Evolutionary conservation across 2,888 invertebrate genomes (phyloP).

Genomic region (Serrognathus titanus): DNA sequence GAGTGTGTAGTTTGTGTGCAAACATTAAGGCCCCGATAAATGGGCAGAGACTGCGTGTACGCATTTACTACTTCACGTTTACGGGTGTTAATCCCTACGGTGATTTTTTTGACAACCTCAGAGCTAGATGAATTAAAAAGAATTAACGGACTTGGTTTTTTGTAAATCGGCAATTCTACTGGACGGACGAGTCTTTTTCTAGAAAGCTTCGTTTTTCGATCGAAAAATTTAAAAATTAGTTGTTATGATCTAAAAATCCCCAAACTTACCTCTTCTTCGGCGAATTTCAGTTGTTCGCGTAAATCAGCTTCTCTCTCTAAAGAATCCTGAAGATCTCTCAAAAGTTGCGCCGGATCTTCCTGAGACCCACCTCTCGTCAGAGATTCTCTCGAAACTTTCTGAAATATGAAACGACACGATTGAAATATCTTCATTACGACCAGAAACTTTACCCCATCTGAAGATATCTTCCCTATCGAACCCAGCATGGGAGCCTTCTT

Average conservation of each 20-base stretch:
- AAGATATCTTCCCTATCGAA: constrained; percentile 55
- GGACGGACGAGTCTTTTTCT: constrained; percentile 6
- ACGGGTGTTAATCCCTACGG: neutral
- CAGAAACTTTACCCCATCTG: constrained; percentile 55
- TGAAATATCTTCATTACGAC: neutral
- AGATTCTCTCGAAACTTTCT: constrained; percentile 71
- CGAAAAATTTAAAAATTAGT: constrained; percentile 4
- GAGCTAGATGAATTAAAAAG: constrained; percentile 13
- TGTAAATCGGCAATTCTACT: constrained; percentile 24
- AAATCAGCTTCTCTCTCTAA: constrained; percentile 91
- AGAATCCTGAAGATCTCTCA: constrained; percentile 86
- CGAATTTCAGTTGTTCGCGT: constrained; percentile 85
- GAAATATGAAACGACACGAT: constrained; percentile 31
- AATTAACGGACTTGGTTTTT: constrained; percentile 23
- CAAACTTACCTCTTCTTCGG: constrained; percentile 80
- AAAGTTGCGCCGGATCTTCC: constrained; percentile 75
- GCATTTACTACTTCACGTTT: neutral
- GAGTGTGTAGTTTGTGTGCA: too few relatives aligned
- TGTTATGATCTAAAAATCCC: neutral
- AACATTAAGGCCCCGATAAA: too few relatives aligned
- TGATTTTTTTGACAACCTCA: neutral
- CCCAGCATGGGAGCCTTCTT: constrained; percentile 60
- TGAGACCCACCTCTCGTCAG: constrained; percentile 75
- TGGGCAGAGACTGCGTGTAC: neutral
- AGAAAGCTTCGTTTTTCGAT: constrained; percentile 3